These are phyloP conservation scores for Theretra japonica DNA, from an alignment of 2,888 invertebrate genomes.

Conservation along the genomic window DNA sequence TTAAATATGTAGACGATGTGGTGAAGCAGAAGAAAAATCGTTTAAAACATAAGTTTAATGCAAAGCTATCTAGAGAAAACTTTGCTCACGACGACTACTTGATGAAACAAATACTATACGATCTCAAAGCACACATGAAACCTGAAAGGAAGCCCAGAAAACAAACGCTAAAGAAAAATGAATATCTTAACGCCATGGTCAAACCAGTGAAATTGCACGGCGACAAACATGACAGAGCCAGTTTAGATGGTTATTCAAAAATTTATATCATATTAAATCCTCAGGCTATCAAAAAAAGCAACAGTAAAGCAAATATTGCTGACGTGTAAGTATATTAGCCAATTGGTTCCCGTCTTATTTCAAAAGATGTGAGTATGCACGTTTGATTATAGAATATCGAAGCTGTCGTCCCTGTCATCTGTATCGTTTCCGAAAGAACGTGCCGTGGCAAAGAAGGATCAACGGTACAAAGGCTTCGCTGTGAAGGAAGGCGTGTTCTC, in stretches of 20 bases:
- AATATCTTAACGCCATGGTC: not conserved
- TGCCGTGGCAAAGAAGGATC: slow-evolving; percentile 38
- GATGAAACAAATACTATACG: not conserved
- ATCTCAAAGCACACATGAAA: not conserved
- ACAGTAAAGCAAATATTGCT: slow-evolving; percentile 49
- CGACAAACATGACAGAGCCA: slow-evolving; percentile 29
- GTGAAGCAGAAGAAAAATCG: not conserved
- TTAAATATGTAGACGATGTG: not conserved
- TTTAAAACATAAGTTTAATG: not conserved
- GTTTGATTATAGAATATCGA: slow-evolving; percentile 54
- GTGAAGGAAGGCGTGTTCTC: slow-evolving; percentile 42
- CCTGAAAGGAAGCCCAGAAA: not conserved
- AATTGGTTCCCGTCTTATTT: not conserved
- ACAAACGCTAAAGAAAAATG: not conserved
- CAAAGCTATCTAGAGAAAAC: not conserved
- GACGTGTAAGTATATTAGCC: slow-evolving; percentile 61
- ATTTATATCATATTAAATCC: slow-evolving; percentile 64
- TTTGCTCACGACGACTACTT: not conserved
- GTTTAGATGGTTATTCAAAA: slow-evolving; percentile 57
- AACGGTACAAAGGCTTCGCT: slow-evolving; percentile 57
- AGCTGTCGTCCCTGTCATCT: slow-evolving; percentile 50
- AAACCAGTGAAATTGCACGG: not conserved
- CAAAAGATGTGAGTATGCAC: not conserved
- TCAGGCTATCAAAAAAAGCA: slow-evolving; percentile 48
- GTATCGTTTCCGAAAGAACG: slow-evolving; percentile 38